phyloP scores from a whole-genome alignment of 1,140 invertebrate species.

The Sinella curviseta region DNA sequence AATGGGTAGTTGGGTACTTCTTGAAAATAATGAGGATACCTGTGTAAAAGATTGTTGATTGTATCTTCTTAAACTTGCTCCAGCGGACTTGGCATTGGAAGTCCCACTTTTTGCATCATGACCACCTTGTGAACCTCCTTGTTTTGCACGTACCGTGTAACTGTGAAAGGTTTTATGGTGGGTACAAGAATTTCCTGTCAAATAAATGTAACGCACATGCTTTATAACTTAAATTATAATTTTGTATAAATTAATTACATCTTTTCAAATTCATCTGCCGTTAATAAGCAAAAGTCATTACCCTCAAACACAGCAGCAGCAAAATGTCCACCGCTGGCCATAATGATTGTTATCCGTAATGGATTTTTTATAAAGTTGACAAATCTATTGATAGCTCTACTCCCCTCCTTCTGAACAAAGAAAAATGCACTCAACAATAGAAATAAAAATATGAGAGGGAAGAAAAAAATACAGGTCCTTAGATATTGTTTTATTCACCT shows the following conservation, averaged over 20 bases:
- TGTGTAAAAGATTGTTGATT: constrained; percentile 71
- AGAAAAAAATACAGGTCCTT: no score
- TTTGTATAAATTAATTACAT: not conserved
- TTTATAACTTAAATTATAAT: constrained; percentile 31
- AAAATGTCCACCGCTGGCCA: constrained; percentile 84
- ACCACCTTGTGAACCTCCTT: constrained; percentile 74
- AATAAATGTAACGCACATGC: constrained; percentile 36
- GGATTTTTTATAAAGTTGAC: not conserved
- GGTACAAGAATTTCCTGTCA: constrained; percentile 60
- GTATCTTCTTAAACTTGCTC: constrained; percentile 75
- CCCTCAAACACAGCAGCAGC: constrained; percentile 78
- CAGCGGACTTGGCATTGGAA: constrained; percentile 72
- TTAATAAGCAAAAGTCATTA: constrained; percentile 48
- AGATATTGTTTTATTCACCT: no score
- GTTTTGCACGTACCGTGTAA: constrained; percentile 80
- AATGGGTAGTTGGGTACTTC: no score
- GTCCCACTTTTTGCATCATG: constrained; percentile 68
- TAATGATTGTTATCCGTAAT: constrained; percentile 60
- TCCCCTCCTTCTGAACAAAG: not conserved
- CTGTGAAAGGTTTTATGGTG: constrained; percentile 84
- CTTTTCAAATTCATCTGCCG: constrained; percentile 7
- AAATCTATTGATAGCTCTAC: not conserved
- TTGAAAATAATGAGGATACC: constrained; percentile 55
- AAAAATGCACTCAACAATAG: not conserved
- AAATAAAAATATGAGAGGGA: not conserved